phyloP scores from a whole-genome alignment of 2,888 invertebrate species.

The Chymomyza amoena region DNA sequence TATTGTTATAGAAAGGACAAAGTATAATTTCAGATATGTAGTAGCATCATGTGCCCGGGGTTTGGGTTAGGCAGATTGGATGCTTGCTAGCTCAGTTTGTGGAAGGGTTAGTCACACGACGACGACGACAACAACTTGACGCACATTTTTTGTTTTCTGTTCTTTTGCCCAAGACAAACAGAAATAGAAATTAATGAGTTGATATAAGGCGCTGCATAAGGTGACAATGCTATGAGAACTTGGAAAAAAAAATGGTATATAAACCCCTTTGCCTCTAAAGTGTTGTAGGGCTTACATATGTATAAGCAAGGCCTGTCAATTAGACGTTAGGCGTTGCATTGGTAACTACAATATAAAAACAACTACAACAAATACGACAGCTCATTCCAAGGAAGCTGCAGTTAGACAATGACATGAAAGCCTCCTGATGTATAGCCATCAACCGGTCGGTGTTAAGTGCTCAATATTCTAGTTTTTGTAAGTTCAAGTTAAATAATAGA shows the following conservation, averaged over 20 bases:
- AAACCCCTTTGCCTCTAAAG: not conserved
- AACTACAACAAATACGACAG: not conserved
- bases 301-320: constrained; percentile 38
- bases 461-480: not conserved
- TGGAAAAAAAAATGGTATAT: not conserved
- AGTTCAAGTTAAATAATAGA: not conserved
- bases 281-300: not conserved
- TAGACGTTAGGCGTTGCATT: constrained; percentile 21
- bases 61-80: not conserved
- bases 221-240: not conserved
- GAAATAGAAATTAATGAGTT: constrained; percentile 70
- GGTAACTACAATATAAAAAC: not conserved
- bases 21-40: constrained; percentile 70
- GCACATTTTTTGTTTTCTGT: constrained; percentile 24
- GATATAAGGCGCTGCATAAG: constrained; percentile 45
- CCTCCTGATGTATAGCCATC: no score
- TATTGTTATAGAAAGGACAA: constrained; percentile 73
- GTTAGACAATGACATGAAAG: no score
- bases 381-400: not conserved
- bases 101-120: constrained; percentile 20
- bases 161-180: constrained; percentile 53
- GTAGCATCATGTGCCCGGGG: not conserved
- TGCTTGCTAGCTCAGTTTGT: not conserved
- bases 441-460: no score
- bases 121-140: constrained; percentile 43